Base-by-base conservation (phyloP, 2,113 vertebrate genomes). In the Chionis minor region DNA sequence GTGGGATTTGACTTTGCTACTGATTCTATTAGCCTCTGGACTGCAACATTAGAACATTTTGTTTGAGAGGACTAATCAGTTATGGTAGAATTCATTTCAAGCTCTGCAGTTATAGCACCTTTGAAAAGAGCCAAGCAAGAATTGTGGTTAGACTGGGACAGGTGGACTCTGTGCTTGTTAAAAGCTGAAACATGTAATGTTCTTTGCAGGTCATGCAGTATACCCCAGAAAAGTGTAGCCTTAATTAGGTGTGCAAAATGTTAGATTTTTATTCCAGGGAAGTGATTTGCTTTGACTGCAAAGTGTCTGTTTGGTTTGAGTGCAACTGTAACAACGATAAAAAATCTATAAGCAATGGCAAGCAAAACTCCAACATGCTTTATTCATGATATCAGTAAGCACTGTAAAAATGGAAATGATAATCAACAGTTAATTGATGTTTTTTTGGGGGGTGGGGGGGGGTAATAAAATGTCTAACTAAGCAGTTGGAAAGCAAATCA, bases 1-100 rank as follows among this genome's bases (percentile, higher is more conserved):
- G 85, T 97, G 89, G 92, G 93, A 94, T 96, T 97, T 97, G 97
- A 98, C 96, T 98, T 98, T 97, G 97, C 96, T 90, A 72, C 95
- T 94, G 92, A 97, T 98, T 97, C 85, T 86, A 15, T 97, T 97
- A 97, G 95, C 90, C 94, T 94, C 93, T 97, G 70, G 67, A 79
- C 92, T 96, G 83, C 81, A 74, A 14, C 4, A 30, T 82, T 96
- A 95, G 97, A 97, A 98, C 96, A 92, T 96, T 97, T 51, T 97
- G 90, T 96, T 90, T 97, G 90, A 96, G 90, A 62, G 95, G 91
- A 90, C 96, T 97, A 97, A 97, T 91, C 58, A 77, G 51, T 97
- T 96, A 96, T 35, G 63, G 77, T 86, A 91, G 96, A 97, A 93
- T 97, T 97, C 86, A 92, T 96, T 95, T 93, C 71, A 86, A 82